Base-by-base conservation (phyloP, 2,888 invertebrate genomes). In the Eubasilissa splendida region DNA sequence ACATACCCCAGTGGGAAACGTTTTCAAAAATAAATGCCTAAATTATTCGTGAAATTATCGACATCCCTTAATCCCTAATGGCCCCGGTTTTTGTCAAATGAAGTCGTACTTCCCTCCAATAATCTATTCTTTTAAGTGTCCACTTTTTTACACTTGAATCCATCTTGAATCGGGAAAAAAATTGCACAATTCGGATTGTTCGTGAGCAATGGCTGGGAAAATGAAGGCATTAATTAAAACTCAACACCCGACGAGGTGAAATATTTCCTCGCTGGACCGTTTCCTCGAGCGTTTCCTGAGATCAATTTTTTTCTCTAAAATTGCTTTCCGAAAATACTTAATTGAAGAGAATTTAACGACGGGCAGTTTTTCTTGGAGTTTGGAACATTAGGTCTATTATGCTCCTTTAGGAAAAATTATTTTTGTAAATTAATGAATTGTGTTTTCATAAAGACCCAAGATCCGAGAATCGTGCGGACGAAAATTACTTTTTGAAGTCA, bases 201-300 rank as follows among this genome's bases (percentile, higher is more conserved):
- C 73, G 78, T 56, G 78, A 80, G 83, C 80, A 83, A 83, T 83
- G 81, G 74, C 75, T 14, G 59, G 80, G 81, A 82, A 83, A 83
- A 83, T 82, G 79, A 78, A 58, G 76, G 74, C 80, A 83, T 83
- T 83, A 82, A 82, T 83, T 83, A 83, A 79, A 81, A 77, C 59
- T 54, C 76, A 70, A 78, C 78, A 56, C 63, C 71, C 59, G 71
- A 78, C 50, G 71, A 78, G 73, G 78, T 78, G 53, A 73, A 71
- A 78, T 73, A 54, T 68, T 68, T 68, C 14, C 58, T 11, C 50
- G 9, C 50, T 50, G 11, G 33, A 42, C 42, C 50, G 33, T n/a
- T 68, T 68, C 14, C 52, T n/a, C 8, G n/a, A 50, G 68, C 33
- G n/a, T 68, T 68, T n/a, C 68, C 5, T 33, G 63, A 33, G 42